Evolutionary conservation across 2,113 vertebrate genomes (phyloP).

Genomic region (Ptilonorhynchus violaceus): DNA sequence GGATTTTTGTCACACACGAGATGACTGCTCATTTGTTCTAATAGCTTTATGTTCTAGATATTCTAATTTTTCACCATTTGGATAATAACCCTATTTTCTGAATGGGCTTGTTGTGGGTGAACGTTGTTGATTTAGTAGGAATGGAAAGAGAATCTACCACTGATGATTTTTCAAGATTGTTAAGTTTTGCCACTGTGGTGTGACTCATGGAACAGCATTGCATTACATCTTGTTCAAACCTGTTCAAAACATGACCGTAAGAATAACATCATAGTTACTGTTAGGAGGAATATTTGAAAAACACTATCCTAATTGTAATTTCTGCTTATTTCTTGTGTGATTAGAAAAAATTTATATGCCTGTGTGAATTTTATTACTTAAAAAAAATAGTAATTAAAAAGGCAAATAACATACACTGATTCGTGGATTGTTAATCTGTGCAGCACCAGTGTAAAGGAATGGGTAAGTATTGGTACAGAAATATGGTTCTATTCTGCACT

Average conservation of each 20-base stretch:
- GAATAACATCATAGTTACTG: background rate
- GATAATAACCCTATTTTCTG: background rate
- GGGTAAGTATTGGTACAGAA: background rate
- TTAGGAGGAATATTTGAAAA: background rate
- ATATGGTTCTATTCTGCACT: background rate
- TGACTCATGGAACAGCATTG: background rate
- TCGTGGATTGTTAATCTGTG: background rate
- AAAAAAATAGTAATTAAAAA: background rate
- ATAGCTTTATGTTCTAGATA: background rate
- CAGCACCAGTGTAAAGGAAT: background rate
- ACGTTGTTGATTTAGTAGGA: background rate
- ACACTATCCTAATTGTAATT: background rate
- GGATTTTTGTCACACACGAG: background rate
- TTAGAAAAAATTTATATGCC: background rate
- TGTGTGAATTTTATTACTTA: background rate
- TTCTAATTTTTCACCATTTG: background rate
- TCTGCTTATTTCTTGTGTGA: background rate
- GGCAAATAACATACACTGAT: background rate
- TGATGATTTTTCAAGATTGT: background rate
- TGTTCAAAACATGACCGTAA: background rate
- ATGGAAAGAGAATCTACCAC: background rate
- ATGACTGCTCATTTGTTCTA: background rate
- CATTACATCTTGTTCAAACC: background rate
- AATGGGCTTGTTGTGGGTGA: background rate
- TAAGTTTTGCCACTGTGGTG: background rate